These are phyloP conservation scores for Nephrotoma guestfalica DNA, from an alignment of 2,888 invertebrate genomes.

Conservation along the genomic window DNA sequence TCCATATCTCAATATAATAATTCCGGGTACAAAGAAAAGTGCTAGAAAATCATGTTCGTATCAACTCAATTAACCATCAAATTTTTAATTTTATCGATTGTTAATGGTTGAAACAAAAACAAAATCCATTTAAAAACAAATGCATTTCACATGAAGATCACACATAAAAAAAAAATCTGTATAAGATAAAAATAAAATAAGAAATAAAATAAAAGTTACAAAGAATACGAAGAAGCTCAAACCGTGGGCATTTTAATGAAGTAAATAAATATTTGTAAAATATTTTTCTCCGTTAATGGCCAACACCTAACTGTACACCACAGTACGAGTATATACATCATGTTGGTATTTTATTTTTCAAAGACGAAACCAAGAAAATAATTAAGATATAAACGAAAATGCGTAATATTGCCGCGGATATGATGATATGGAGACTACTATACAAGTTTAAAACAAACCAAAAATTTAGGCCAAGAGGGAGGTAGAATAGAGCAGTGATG, in stretches of 20 bases:
- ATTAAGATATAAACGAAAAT: not conserved
- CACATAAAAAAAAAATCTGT: not conserved
- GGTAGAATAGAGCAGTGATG: not conserved
- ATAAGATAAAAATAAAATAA: not conserved
- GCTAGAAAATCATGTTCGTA: not conserved
- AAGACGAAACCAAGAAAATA: not conserved
- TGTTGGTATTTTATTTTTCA: not conserved
- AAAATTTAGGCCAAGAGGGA: not conserved
- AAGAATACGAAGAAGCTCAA: slow-evolving; percentile 1
- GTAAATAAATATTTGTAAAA: slow-evolving; percentile 4
- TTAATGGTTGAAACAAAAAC: not conserved
- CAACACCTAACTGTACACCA: not conserved
- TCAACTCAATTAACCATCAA: not conserved
- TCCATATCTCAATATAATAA: not conserved
- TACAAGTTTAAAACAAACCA: not conserved
- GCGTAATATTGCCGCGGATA: not conserved
- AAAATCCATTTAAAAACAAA: not conserved
- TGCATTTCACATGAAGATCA: not conserved
- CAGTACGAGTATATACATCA: not conserved
- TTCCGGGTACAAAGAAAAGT: not conserved
- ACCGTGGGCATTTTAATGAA: slow-evolving; percentile 4
- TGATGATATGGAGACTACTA: not conserved
- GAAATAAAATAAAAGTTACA: not conserved
- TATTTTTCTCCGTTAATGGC: slow-evolving; percentile 4
- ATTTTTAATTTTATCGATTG: not conserved